Evolutionary conservation across 1,140 invertebrate species (phyloP).

Genomic region (Sinonovacula constricta): DNA sequence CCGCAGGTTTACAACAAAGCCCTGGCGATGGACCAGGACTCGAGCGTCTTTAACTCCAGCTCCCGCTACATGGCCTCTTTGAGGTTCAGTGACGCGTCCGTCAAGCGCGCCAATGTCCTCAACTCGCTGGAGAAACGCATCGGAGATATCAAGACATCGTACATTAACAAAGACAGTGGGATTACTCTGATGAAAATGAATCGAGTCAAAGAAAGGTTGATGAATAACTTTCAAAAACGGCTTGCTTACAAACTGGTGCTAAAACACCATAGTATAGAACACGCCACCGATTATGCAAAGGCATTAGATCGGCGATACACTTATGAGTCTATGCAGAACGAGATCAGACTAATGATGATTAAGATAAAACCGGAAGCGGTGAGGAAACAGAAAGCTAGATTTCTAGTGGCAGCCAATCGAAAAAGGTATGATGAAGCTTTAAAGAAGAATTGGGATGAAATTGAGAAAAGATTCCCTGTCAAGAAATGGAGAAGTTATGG

Average conservation of each 20-base stretch:
- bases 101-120: slow-evolving; percentile 40
- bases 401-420: slow-evolving; percentile 18
- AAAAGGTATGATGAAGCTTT: slow-evolving; percentile 34
- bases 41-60: slow-evolving; percentile 25
- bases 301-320: slow-evolving; percentile 57
- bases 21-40: slow-evolving; percentile 1
- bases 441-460: slow-evolving; percentile 8
- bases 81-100: slow-evolving; percentile 27
- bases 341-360: slow-evolving; percentile 53
- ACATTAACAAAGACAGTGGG: slow-evolving; percentile 2
- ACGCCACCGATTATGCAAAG: slow-evolving; percentile 30
- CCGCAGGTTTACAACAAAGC: slow-evolving; percentile 42
- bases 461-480: slow-evolving; percentile 32
- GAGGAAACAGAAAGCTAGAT: slow-evolving; percentile 38
- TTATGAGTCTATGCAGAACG: slow-evolving; percentile 44
- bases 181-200: not conserved
- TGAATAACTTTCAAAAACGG: slow-evolving; percentile 27
- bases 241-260: slow-evolving; percentile 55
- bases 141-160: slow-evolving; percentile 13
- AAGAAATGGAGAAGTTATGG: slow-evolving; percentile 20
- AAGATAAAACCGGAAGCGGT: slow-evolving; percentile 47
- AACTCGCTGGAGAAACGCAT: slow-evolving; percentile 35
- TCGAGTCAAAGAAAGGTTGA: slow-evolving; percentile 14
- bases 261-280: slow-evolving; percentile 46
- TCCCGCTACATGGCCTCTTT: slow-evolving; percentile 49